phyloP scores from a whole-genome alignment of 2,797 vertebrate genomes.

The Zenarchopterus dispar region DNA sequence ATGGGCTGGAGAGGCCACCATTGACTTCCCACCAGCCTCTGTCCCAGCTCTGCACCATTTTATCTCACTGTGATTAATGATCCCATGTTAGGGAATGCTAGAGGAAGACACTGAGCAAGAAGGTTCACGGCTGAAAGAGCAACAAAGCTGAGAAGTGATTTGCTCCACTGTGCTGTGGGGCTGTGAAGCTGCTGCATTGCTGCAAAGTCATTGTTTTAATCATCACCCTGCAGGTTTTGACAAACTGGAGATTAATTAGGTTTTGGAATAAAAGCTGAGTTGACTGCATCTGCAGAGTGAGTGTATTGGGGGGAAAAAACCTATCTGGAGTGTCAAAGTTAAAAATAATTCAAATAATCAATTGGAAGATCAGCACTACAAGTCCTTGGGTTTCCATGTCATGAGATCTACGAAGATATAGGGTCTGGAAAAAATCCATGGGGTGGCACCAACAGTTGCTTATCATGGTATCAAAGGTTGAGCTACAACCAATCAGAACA shows the following conservation, averaged over 20 bases:
- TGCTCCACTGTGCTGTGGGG: constrained; percentile 18
- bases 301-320: not conserved
- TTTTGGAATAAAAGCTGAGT: constrained; percentile 26
- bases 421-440: too few relatives aligned
- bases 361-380: not conserved
- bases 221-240: constrained; percentile 27
- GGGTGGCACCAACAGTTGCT: too few relatives aligned
- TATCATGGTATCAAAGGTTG: too few relatives aligned
- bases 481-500: too few relatives aligned
- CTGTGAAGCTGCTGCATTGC: constrained; percentile 34
- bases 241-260: constrained; percentile 30
- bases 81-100: constrained; percentile 36
- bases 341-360: not conserved
- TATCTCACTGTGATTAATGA: constrained; percentile 68
- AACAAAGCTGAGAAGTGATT: constrained; percentile 20
- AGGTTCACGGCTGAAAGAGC: constrained; percentile 37
- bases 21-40: constrained; percentile 58
- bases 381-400: too few relatives aligned
- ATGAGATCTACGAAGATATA: too few relatives aligned
- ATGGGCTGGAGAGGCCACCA: constrained; percentile 59
- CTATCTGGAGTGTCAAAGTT: too few relatives aligned
- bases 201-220: constrained; percentile 38
- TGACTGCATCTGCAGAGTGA: constrained; percentile 11
- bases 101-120: constrained; percentile 39
- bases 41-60: constrained; percentile 41